Evolutionary conservation across 2,888 invertebrate species (phyloP).

Genomic region (Erebia palarica): DNA sequence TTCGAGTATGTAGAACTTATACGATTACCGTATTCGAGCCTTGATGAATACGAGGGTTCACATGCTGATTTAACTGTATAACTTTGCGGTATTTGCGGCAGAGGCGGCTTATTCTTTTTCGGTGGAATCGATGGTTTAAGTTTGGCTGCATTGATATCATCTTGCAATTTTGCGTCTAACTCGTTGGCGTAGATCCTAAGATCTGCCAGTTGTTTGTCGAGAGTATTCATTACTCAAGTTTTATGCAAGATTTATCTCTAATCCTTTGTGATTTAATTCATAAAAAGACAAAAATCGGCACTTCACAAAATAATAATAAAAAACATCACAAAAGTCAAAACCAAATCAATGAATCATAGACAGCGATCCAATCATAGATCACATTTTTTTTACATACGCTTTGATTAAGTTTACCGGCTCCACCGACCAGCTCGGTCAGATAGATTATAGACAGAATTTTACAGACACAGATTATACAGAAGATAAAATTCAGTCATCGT

Average conservation of each 20-base stretch:
- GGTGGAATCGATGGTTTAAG: slow-evolving; percentile 77
- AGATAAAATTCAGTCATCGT: too few relatives aligned
- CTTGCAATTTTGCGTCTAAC: slow-evolving; percentile 75
- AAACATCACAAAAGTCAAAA: not conserved
- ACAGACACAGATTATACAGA: too few relatives aligned
- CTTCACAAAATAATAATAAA: too few relatives aligned
- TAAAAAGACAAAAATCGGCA: slow-evolving; percentile 6
- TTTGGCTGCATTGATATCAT: slow-evolving; percentile 75
- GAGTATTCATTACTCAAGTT: slow-evolving; percentile 62
- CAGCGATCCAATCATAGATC: too few relatives aligned
- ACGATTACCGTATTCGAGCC: slow-evolving; percentile 81
- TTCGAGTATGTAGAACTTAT: slow-evolving; percentile 78
- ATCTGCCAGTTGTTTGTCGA: slow-evolving; percentile 75
- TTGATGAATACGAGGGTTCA: slow-evolving; percentile 90
- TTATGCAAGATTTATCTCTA: not conserved
- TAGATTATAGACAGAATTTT: too few relatives aligned
- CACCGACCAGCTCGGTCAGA: too few relatives aligned
- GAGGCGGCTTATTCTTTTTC: slow-evolving; percentile 74
- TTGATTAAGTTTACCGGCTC: too few relatives aligned
- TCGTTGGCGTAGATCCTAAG: slow-evolving; percentile 77
- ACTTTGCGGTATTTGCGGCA: slow-evolving; percentile 88
- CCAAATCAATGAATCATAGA: slow-evolving; percentile 19
- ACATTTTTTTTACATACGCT: too few relatives aligned
- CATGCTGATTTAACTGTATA: slow-evolving; percentile 87
- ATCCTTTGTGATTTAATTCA: not conserved